Evolutionary conservation across 1,140 invertebrate species (phyloP).

Genomic region (Sweltsa coloradensis): DNA sequence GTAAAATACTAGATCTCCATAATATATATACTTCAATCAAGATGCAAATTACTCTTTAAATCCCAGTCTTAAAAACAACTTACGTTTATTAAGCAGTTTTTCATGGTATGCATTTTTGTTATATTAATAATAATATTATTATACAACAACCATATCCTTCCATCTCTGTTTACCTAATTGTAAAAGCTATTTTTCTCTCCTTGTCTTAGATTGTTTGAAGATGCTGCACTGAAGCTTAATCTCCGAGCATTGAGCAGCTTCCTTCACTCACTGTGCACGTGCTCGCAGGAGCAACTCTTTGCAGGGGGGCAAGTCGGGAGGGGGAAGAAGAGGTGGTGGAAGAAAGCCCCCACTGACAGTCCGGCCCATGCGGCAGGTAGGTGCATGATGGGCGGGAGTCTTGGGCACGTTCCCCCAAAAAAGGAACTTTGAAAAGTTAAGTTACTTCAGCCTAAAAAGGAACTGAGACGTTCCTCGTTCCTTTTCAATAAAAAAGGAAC

Average conservation of each 20-base stretch:
- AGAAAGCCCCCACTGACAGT: conserved; percentile 32
- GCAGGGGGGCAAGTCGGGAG: conserved; percentile 38
- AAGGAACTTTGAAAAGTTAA: no score
- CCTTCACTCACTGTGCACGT: conserved; percentile 62
- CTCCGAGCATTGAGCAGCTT: conserved; percentile 71
- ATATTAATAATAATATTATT: no score
- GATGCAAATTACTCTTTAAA: no score
- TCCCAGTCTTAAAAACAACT: no score
- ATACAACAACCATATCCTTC: neutral
- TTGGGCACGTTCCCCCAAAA: no score
- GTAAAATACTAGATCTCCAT: no score
- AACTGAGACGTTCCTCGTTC: no score
- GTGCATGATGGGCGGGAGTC: conserved; percentile 27
- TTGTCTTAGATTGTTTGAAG: conserved; percentile 51
- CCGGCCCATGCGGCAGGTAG: conserved; percentile 16
- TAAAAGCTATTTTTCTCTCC: neutral
- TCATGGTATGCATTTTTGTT: no score
- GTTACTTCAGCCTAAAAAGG: no score
- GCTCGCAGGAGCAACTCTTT: conserved; percentile 63
- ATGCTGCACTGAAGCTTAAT: conserved; percentile 77
- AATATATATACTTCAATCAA: no score
- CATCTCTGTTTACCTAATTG: neutral
- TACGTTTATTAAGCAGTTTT: no score
- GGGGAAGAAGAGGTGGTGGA: conserved; percentile 28
- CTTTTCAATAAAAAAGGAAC: no score